Base-by-base conservation (phyloP, 2,797 vertebrate species). In the Orestias chungarensis region DNA sequence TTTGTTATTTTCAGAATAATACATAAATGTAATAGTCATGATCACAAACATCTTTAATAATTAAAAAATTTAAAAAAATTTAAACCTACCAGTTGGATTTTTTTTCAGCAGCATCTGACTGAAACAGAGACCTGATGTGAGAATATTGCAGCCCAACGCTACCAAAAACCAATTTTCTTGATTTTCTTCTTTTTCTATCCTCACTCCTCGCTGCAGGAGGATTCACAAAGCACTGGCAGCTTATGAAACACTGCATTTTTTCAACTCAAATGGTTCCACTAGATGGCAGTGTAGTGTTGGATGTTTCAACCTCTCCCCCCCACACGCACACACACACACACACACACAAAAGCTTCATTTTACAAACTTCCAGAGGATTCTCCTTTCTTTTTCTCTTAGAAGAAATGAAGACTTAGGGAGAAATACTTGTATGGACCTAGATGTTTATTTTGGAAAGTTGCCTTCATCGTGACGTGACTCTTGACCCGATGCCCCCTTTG, bases 201-300 rank as follows among this genome's bases (percentile, higher is more conserved):
- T 76, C 81, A 83, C 74, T 76, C 81, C 82, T 79, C 83, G 79
- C 70, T 86, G 79, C 65, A 68, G 84, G 76, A 74, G 80, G 79
- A 80, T 83, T 85, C 78, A 80, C 68, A 74, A 72, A 73, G 43
- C 3, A 42, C 74, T 66, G 52, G 52, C 66, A 50, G 62, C 27
- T 0, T 38, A 5, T 62, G 62, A 68, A 52, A 75, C 55, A 40
- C 44, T 66, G 70, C 76, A 73, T 82, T 42, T 77, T n/a, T 78
- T 66, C 29, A 43, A 72, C 77, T 80, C 82, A 74, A 79, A 77
- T 64, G 31, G 70, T 86, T 77, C 75, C 90, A 91, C 92, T 93
- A 93, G 92, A 92, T 93, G 92, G 92, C 92, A 93, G 91, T 91
- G 86, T 87, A 84, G 88, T 70, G 80, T 78, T 87, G 83, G 71